Percentiles rank a stretch among this genome's conserved stretches.
Conservation (phyloP, 1,140 invertebrate species). For the Leptoteleia sp. region DNA sequence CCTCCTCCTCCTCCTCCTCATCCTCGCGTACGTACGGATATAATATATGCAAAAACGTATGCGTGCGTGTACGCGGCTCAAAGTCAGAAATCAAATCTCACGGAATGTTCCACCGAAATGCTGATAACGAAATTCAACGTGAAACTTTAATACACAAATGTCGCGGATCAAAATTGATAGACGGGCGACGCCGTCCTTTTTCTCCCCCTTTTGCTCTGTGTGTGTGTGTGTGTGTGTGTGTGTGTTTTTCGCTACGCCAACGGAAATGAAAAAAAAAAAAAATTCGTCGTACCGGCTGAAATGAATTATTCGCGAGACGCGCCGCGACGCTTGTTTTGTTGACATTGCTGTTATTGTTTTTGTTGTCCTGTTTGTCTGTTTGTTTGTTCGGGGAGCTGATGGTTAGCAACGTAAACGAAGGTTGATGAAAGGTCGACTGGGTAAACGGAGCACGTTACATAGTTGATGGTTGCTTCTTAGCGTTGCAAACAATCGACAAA, state of each 20-base stretch:
- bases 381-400: neutral
- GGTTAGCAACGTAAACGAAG: neutral
- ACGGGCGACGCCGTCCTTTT: conserved; percentile 20
- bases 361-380: neutral
- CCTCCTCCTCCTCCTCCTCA: too few relatives aligned
- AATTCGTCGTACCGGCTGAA: neutral
- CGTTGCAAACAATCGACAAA: too few relatives aligned
- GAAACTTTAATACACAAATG: conserved; percentile 54
- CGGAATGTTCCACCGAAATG: conserved; percentile 29
- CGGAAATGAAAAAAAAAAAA: conserved; percentile 31
- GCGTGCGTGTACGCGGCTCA: too few relatives aligned
- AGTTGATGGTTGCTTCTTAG: too few relatives aligned
- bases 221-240: too few relatives aligned
- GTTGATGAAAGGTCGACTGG: neutral
- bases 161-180: conserved; percentile 51
- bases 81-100: conserved; percentile 52
- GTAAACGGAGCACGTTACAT: neutral
- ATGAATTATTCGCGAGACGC: conserved; percentile 18
- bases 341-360: conserved; percentile 8
- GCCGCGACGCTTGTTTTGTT: conserved; percentile 26
- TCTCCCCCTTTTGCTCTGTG: neutral
- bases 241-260: neutral
- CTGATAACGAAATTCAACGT: conserved; percentile 42
- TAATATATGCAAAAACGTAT: too few relatives aligned
- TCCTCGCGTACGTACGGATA: too few relatives aligned